A percentile compares a stretch with the other conserved stretches of the same genome.
These are phyloP conservation scores for Drosophila phalerata DNA, from an alignment of 2,888 invertebrate genomes.

Conservation along the genomic window DNA sequence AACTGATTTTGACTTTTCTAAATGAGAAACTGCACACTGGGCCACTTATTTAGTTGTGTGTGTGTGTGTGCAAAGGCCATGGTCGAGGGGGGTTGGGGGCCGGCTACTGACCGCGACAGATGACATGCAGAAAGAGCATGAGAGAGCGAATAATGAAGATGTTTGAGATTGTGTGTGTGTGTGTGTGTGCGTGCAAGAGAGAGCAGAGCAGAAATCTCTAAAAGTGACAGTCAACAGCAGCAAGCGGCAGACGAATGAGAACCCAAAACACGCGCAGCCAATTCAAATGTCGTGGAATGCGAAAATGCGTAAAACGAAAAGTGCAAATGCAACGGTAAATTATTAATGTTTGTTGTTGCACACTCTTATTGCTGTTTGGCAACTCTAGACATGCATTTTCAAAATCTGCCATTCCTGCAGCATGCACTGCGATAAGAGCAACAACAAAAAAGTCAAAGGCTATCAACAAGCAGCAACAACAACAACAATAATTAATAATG, in stretches of 20 bases:
- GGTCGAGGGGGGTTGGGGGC: slow-evolving; percentile 25
- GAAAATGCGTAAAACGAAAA: slow-evolving; percentile 60
- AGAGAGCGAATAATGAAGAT: slow-evolving; percentile 41
- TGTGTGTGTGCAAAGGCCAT: slow-evolving; percentile 16
- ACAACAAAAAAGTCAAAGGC: slow-evolving; percentile 51
- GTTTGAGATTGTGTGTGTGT: not conserved
- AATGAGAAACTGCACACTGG: slow-evolving; percentile 36
- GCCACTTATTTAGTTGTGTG: slow-evolving; percentile 22
- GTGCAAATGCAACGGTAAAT: slow-evolving; percentile 43
- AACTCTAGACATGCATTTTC: slow-evolving; percentile 48
- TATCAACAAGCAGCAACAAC: slow-evolving; percentile 56
- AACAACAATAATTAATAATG: slow-evolving; percentile 43
- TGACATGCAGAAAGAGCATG: slow-evolving; percentile 74
- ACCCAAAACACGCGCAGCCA: slow-evolving; percentile 54
- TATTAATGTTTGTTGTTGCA: slow-evolving; percentile 28
- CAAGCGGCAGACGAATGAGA: slow-evolving; percentile 40
- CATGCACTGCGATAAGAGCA: slow-evolving; percentile 48
- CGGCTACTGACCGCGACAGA: slow-evolving; percentile 75
- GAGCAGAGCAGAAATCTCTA: slow-evolving; percentile 19
- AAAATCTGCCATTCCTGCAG: slow-evolving; percentile 24
- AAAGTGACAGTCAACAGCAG: slow-evolving; percentile 29
- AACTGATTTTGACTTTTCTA: slow-evolving; percentile 42
- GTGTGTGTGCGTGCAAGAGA: slow-evolving; percentile 5
- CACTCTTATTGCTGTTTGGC: slow-evolving; percentile 35
- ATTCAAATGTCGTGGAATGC: slow-evolving; percentile 52